Evolutionary conservation across 2,888 invertebrate species (phyloP).

Genomic region (Trissolcus brochymenae): DNA sequence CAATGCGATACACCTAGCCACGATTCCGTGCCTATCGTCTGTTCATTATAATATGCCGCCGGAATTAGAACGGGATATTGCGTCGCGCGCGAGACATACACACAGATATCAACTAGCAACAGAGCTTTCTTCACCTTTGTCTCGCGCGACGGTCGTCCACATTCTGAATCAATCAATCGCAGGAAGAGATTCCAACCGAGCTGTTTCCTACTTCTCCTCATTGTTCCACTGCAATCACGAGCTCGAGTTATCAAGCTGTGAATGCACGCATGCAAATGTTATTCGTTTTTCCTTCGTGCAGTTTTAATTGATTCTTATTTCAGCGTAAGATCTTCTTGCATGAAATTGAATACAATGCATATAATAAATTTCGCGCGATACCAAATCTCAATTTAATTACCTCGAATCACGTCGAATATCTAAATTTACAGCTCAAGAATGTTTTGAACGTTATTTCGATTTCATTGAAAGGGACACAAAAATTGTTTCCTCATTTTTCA

Average conservation of each 20-base stretch:
- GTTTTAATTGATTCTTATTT: too few relatives aligned
- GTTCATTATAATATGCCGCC: conserved; percentile 37
- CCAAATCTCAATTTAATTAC: too few relatives aligned
- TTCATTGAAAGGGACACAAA: too few relatives aligned
- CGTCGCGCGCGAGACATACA: conserved; percentile 4
- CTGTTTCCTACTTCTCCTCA: conserved; percentile 4
- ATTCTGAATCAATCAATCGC: conserved; percentile 5
- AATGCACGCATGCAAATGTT: too few relatives aligned
- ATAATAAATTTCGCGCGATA: too few relatives aligned
- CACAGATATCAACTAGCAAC: conserved; percentile 1
- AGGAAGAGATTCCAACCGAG: neutral
- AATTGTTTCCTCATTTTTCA: conserved; percentile 1
- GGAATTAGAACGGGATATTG: conserved; percentile 17
- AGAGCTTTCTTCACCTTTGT: neutral
- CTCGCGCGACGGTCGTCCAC: neutral
- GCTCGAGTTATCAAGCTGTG: neutral
- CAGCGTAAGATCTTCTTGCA: too few relatives aligned
- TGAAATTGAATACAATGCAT: too few relatives aligned
- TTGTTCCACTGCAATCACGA: neutral
- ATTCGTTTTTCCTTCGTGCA: too few relatives aligned
- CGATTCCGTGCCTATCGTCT: conserved; percentile 27
- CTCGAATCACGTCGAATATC: too few relatives aligned
- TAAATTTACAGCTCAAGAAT: too few relatives aligned
- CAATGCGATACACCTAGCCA: conserved; percentile 30
- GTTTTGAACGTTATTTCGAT: too few relatives aligned